phyloP scores from a whole-genome alignment of 1,140 invertebrate species.

The Idris sp. region DNA sequence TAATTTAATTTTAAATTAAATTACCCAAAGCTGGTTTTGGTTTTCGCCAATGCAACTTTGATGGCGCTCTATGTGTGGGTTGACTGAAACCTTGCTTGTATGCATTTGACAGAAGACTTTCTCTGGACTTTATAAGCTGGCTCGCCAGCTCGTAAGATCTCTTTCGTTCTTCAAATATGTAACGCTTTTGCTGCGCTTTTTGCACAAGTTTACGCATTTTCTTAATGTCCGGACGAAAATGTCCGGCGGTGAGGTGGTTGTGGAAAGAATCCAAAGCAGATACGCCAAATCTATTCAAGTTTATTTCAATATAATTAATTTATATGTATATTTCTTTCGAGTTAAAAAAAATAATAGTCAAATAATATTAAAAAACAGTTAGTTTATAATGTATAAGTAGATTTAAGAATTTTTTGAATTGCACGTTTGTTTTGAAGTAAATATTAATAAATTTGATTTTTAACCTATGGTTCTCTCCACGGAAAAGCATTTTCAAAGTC shows the following conservation, averaged over 20 bases:
- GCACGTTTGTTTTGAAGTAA: no score
- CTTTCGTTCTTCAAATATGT: constrained; percentile 81
- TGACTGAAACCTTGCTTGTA: constrained; percentile 77
- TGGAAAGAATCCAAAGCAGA: constrained; percentile 78
- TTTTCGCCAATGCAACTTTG: constrained; percentile 76
- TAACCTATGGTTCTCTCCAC: constrained; percentile 81
- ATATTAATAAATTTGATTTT: constrained; percentile 3
- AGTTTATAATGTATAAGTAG: no score
- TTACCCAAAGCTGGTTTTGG: constrained; percentile 76
- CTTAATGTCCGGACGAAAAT: constrained; percentile 81
- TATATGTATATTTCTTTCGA: no score
- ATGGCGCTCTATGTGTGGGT: constrained; percentile 78
- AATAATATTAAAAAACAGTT: no score
- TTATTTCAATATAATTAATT: no score
- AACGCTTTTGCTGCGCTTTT: constrained; percentile 84
- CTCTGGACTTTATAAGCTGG: constrained; percentile 83
- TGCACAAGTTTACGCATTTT: constrained; percentile 80
- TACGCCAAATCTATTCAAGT: constrained; percentile 71
- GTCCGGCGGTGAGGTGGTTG: constrained; percentile 81
- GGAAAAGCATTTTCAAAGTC: constrained; percentile 81
- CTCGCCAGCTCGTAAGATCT: constrained; percentile 79
- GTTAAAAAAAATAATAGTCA: no score
- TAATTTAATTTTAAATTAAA: not conserved
- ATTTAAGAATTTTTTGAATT: constrained; percentile 43
- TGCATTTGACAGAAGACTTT: constrained; percentile 81